Evolutionary conservation across 2,888 invertebrate species (phyloP).

Genomic region (Polydrusus tereticollis): DNA sequence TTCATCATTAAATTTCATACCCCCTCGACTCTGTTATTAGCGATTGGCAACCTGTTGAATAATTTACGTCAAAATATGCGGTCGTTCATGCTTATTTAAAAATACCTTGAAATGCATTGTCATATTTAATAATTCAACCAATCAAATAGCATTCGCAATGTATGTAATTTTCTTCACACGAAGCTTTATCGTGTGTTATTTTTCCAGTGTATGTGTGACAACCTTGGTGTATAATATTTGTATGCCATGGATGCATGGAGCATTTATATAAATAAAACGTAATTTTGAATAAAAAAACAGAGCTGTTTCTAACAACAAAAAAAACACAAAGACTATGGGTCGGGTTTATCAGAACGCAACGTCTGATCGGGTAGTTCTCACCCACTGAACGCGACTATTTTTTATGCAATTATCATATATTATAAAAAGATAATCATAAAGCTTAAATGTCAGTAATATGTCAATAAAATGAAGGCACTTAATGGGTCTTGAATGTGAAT

Average conservation of each 20-base stretch:
- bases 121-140: conserved; percentile 15
- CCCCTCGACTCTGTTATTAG: conserved; percentile 14
- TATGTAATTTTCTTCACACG: conserved; percentile 13
- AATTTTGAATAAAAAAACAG: no score
- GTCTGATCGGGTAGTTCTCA: no score
- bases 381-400: no score
- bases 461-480: no score
- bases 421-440: no score
- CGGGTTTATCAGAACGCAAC: no score
- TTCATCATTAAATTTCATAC: conserved; percentile 24
- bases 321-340: no score
- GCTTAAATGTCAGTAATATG: no score
- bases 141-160: conserved; percentile 7
- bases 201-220: not conserved
- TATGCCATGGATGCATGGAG: not conserved
- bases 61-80: conserved; percentile 9
- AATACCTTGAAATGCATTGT: conserved; percentile 23
- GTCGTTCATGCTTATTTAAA: conserved; percentile 6
- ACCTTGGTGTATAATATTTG: conserved; percentile 3
- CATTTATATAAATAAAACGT: not conserved
- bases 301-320: no score
- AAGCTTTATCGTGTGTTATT: not conserved
- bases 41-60: conserved; percentile 25
- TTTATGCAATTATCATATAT: no score
- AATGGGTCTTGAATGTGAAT: no score